A percentile compares a stretch with the other conserved stretches of the same genome.
Evolutionary conservation across 1,140 invertebrate genomes (phyloP).

Genomic region (Eciton burchellii): DNA sequence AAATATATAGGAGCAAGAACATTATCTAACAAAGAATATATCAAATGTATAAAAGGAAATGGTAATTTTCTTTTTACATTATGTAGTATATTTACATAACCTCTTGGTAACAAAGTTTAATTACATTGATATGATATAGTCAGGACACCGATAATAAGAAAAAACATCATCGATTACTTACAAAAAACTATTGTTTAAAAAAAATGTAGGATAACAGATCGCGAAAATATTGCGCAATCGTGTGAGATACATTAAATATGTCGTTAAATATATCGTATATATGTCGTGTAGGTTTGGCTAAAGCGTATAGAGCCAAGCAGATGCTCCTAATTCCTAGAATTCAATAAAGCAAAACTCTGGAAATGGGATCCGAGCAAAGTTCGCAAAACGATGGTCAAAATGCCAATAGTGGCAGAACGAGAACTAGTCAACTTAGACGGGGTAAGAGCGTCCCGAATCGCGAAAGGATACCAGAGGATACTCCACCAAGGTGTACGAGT

Average conservation of each 20-base stretch:
- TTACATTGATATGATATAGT: background rate
- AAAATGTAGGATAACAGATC: background rate
- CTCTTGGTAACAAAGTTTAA: background rate
- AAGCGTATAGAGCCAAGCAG: background rate
- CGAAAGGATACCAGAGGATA: constrained; percentile 84
- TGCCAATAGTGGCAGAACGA: constrained; percentile 72
- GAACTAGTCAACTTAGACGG: constrained; percentile 81
- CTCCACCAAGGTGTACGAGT: constrained; percentile 89
- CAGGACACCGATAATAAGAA: constrained; percentile 3
- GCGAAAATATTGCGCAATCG: background rate
- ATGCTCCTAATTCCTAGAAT: background rate
- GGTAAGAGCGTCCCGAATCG: constrained; percentile 87
- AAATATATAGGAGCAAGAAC: background rate
- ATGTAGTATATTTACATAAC: background rate
- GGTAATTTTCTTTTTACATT: background rate
- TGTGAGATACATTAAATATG: background rate
- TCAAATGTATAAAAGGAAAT: background rate
- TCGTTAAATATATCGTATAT: background rate
- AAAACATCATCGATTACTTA: no score
- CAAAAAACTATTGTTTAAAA: background rate
- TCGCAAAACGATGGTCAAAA: constrained; percentile 80
- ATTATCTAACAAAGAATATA: background rate
- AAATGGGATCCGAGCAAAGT: constrained; percentile 88
- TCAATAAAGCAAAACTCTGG: constrained; percentile 63
- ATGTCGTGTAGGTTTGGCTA: background rate